Evolutionary conservation across 2,888 invertebrate species (phyloP), one percentile per base, ranked within the genome.

Genomic region (Pandemis heparana): DNA sequence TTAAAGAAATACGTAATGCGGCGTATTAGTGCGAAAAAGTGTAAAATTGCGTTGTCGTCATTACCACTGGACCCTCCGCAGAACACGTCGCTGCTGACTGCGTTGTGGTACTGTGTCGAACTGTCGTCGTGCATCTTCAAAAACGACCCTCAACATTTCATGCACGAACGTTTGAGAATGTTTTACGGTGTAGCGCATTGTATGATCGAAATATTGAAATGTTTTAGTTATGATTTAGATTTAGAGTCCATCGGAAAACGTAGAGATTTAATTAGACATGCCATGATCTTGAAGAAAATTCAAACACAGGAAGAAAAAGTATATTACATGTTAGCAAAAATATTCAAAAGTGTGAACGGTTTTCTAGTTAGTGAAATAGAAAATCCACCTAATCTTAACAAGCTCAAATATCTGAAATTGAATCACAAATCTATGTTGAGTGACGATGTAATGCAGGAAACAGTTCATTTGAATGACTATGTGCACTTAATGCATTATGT

Each of bases 101-200:
- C 86, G 5, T 74, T 87, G 70, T 87, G 86, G 86, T 87, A 86
- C 77, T 85, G 85, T 71, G 79, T 85, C 41, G 85, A 85, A 67
- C 32, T 86, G 23, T 85, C 85, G 0, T 81, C 86, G 2, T 67
- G 68, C 66, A 78, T 87, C 70, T 86, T 85, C 66, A 85, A 86
- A 81, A 46, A 84, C 48, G 82, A 85, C 71, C 70, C 78, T n/a
- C n/a, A 66, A 71, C 64, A 80, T 61, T 86, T 79, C 71, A 46
- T 7, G 14, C 80, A 84, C 7, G 86, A 86, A 81, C 82, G 85
- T 2, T 61, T 86, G 67, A 80, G 84, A 75, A 77, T 79, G 80
- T 80, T 65, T 61, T 75, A 77, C 16, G 80, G 82, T 7, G 76
- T 85, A 38, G 80, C 84, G 5, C 69, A 73, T 43, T 77, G 16